These are phyloP conservation scores for Chrysodeixis includens DNA, from an alignment of 2,888 invertebrate genomes.

Conservation along the genomic window DNA sequence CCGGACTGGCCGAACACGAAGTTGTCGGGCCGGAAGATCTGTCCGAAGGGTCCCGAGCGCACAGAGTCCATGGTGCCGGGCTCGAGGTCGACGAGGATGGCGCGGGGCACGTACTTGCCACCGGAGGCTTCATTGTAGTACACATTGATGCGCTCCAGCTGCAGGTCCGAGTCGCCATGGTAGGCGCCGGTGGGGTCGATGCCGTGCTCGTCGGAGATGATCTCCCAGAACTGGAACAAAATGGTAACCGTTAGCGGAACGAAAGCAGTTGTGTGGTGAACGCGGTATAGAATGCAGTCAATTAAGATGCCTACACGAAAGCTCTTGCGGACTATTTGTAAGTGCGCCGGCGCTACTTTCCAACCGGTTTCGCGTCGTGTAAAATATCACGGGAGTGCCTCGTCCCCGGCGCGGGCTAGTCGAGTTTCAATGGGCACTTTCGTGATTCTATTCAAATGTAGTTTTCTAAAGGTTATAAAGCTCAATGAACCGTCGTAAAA, in stretches of 20 bases:
- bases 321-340: slow-evolving; percentile 69
- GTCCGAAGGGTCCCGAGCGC: slow-evolving; percentile 91
- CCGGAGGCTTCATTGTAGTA: slow-evolving; percentile 97
- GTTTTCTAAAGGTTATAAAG: slow-evolving; percentile 67
- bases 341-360: slow-evolving; percentile 75
- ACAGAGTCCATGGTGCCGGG: slow-evolving; percentile 91
- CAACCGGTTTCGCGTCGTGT: slow-evolving; percentile 75
- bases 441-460: slow-evolving; percentile 56
- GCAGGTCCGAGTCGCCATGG: slow-evolving; percentile 96
- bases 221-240: slow-evolving; percentile 93
- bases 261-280: slow-evolving; percentile 54
- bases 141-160: slow-evolving; percentile 98
- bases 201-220: slow-evolving; percentile 98
- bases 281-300: slow-evolving; percentile 66
- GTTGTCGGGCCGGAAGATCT: slow-evolving; percentile 93
- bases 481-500: slow-evolving; percentile 80
- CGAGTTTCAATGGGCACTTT: slow-evolving; percentile 54
- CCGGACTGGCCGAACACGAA: slow-evolving; percentile 91
- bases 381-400: slow-evolving; percentile 64
- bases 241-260: slow-evolving; percentile 92
- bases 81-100: slow-evolving; percentile 83
- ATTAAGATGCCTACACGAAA: slow-evolving; percentile 80
- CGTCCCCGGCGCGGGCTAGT: slow-evolving; percentile 61
- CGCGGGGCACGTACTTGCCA: slow-evolving; percentile 84
- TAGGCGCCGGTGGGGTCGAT: slow-evolving; percentile 97